Conservation (phyloP, 2,113 vertebrate genomes). For the Rissa tridactyla region DNA sequence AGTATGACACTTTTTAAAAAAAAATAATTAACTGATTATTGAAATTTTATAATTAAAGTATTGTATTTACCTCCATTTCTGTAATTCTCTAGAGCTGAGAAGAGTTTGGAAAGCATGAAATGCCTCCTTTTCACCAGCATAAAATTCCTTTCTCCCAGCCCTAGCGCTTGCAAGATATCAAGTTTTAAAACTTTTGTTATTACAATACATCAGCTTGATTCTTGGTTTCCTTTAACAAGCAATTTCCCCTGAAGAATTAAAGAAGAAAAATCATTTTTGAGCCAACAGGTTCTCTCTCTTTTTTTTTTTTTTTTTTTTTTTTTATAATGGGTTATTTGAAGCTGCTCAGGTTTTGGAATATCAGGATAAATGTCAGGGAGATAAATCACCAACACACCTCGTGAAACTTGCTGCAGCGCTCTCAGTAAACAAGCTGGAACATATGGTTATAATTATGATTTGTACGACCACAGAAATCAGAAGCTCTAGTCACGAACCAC, state of each 20-base stretch:
- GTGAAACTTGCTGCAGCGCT: background rate
- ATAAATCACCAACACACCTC: constrained; percentile 52
- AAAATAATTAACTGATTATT: background rate
- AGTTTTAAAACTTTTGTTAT: background rate
- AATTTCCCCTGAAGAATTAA: background rate
- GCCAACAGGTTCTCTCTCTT: background rate
- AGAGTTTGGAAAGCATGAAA: background rate
- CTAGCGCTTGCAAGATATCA: background rate
- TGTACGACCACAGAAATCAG: constrained; percentile 37
- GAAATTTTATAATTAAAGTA: background rate
- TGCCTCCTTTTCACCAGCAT: background rate
- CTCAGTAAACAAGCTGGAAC: constrained; percentile 23
- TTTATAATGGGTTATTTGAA: constrained; percentile 12
- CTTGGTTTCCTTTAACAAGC: background rate
- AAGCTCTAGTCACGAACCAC: background rate
- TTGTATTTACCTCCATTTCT: background rate
- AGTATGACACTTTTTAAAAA: background rate
- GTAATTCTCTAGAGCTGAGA: background rate
- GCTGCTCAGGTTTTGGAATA: constrained; percentile 33
- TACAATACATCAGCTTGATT: background rate
- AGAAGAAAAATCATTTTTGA: background rate
- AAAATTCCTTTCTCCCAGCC: background rate
- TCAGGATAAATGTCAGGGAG: constrained; percentile 41
- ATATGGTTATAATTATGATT: constrained; percentile 32
- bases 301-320: background rate